Evolutionary conservation across 2,888 invertebrate species (phyloP), one percentile per base, ranked within the genome.

Genomic region (Monoplex corrugatus): DNA sequence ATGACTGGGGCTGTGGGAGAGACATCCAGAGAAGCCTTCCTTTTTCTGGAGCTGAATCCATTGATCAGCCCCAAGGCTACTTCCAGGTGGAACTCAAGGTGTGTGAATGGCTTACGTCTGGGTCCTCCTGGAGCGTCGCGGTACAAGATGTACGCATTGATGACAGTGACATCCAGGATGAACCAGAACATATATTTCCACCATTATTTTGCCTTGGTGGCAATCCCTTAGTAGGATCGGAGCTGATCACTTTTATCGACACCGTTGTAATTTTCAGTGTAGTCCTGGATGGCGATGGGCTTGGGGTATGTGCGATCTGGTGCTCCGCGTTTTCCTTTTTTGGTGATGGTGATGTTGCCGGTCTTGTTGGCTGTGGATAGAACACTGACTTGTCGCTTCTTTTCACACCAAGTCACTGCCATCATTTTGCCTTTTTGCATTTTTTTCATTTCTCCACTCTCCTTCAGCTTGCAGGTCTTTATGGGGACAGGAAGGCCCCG

Each of bases 171-270:
- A 38, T 86, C 86, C 16, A n/a, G 16, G 28, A 86, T 28, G 32
- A 86, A 86, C 86, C 86, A 86, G 19, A 86, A 35, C 63, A 86
- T 32, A 63, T 68, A 86, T 19, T 57, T 68, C 68, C 68, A 86
- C 50, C 32, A 68, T 40, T 68, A 63, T 28, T 68, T 13, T 13
- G 68, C 84, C n/a, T 72, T 84, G 28, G n/a, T 45, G 32, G 80
- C 80, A 43, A 87, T 40, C 23, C 32, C n/a, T 28, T 75, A 87
- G 43, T 87, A 75, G 43, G 50, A 63, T 40, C 72, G 80, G 8
- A 50, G 68, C 78, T 86, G 86, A 35, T 86, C 86, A 63, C 32
- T 86, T n/a, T 86, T 86, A 63, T 86, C 86, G n/a, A 86, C 86
- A 57, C 35, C 86, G 50, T 50, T 50, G 40, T 86, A 86, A n/a